These are phyloP conservation scores for Calidris pugnax DNA, from an alignment of 2,113 vertebrate species.

Conservation along the genomic window DNA sequence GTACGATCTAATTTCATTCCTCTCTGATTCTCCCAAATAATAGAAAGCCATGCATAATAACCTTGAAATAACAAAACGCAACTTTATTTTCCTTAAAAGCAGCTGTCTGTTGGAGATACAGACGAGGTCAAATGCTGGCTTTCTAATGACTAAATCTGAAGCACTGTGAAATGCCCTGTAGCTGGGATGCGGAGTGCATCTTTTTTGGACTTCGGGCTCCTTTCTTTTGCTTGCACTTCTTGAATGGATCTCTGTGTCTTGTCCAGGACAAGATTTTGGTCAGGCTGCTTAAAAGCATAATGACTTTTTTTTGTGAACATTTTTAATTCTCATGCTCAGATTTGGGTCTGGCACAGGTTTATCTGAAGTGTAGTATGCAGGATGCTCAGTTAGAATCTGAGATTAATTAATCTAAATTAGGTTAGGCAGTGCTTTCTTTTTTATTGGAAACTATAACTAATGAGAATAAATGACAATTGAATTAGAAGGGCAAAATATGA, in stretches of 20 bases:
- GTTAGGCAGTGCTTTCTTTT: background rate
- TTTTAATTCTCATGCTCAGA: background rate
- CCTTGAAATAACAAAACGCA: too few relatives aligned
- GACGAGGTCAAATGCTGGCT: background rate
- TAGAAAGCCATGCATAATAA: background rate
- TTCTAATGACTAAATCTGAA: accelerated
- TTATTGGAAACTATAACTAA: background rate
- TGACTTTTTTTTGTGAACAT: background rate
- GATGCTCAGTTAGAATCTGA: background rate
- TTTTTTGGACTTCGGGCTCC: background rate
- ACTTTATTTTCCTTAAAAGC: background rate
- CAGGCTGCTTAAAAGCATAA: background rate
- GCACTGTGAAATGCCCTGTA: too few relatives aligned
- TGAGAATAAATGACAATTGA: background rate
- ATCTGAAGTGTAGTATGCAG: background rate
- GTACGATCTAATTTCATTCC: accelerated
- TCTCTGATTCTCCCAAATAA: background rate
- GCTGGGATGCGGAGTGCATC: background rate
- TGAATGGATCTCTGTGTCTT: background rate
- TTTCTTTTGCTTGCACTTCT: background rate
- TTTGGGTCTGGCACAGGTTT: background rate
- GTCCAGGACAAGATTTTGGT: background rate
- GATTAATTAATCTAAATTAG: background rate
- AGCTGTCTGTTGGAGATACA: accelerated
- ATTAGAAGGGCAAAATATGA: background rate